phyloP scores from a whole-genome alignment of 2,797 vertebrate species.

The Eupleurogrammus muticus region DNA sequence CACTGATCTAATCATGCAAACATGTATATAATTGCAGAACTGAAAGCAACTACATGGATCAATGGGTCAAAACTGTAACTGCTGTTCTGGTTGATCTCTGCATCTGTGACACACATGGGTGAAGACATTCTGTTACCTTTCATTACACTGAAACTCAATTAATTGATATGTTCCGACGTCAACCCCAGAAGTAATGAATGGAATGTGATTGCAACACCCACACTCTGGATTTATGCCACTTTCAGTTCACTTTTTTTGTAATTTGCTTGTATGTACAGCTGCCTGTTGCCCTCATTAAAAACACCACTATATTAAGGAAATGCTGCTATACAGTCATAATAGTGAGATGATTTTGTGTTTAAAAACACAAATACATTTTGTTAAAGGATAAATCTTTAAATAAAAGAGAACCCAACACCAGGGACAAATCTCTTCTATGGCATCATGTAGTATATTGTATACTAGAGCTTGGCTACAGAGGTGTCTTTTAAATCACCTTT shows the following conservation, averaged over 20 bases:
- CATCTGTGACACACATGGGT: constrained; percentile 12
- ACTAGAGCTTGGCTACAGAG: not conserved
- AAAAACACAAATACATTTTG: too few relatives aligned
- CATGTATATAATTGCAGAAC: constrained; percentile 8
- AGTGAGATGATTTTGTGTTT: too few relatives aligned
- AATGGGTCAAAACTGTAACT: constrained; percentile 33
- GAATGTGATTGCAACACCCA: not conserved
- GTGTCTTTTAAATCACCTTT: not conserved
- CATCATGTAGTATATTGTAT: too few relatives aligned
- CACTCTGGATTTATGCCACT: not conserved
- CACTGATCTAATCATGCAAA: not conserved
- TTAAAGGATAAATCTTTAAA: too few relatives aligned
- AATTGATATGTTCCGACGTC: not conserved
- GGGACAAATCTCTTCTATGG: not conserved
- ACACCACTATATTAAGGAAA: not conserved
- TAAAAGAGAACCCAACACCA: too few relatives aligned
- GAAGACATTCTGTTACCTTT: not conserved
- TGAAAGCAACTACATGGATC: constrained; percentile 16
- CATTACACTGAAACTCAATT: not conserved
- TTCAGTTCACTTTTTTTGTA: not conserved
- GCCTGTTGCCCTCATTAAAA: not conserved
- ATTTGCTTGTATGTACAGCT: not conserved
- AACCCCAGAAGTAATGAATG: not conserved
- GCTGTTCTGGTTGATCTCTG: constrained; percentile 17
- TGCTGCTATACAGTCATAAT: not conserved